Percentiles rank a stretch among this genome's conserved stretches.
Conservation (phyloP, 1,140 invertebrate species). For the Vanessa tameamea region DNA sequence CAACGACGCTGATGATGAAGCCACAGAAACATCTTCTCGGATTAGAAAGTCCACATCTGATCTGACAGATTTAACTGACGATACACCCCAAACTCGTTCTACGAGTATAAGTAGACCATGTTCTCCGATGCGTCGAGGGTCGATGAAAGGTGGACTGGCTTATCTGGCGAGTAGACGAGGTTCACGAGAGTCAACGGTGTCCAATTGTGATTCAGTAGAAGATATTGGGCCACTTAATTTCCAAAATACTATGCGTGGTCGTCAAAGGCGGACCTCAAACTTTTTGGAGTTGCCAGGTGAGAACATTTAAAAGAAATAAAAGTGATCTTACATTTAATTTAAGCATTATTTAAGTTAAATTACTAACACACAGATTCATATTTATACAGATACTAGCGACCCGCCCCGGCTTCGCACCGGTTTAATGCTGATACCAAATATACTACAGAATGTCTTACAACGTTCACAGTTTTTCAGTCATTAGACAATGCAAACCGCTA, state of each 20-base stretch:
- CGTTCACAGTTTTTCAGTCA: too few relatives aligned
- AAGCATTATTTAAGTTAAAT: too few relatives aligned
- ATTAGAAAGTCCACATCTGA: slow-evolving; percentile 87
- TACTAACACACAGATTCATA: too few relatives aligned
- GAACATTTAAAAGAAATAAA: neutral
- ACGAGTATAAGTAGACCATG: slow-evolving; percentile 83
- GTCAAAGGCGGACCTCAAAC: slow-evolving; percentile 90
- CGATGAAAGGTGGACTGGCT: slow-evolving; percentile 85
- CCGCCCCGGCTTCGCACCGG: too few relatives aligned
- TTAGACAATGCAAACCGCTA: too few relatives aligned
- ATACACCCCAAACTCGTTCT: slow-evolving; percentile 82
- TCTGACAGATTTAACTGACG: slow-evolving; percentile 84
- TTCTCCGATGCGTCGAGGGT: slow-evolving; percentile 82
- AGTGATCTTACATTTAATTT: neutral
- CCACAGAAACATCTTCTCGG: slow-evolving; percentile 65
- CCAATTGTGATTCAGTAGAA: slow-evolving; percentile 85
- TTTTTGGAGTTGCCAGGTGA: slow-evolving; percentile 92
- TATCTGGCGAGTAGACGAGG: slow-evolving; percentile 88
- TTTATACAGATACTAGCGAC: too few relatives aligned
- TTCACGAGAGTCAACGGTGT: slow-evolving; percentile 83
- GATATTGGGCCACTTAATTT: slow-evolving; percentile 90
- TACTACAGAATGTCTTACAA: too few relatives aligned
- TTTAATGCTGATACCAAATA: too few relatives aligned
- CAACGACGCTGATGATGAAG: slow-evolving; percentile 68
- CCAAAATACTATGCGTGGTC: slow-evolving; percentile 86